A percentile compares a stretch with the other conserved stretches of the same genome.
phyloP scores from a whole-genome alignment of 1,140 invertebrate genomes.

The Pantala flavescens region DNA sequence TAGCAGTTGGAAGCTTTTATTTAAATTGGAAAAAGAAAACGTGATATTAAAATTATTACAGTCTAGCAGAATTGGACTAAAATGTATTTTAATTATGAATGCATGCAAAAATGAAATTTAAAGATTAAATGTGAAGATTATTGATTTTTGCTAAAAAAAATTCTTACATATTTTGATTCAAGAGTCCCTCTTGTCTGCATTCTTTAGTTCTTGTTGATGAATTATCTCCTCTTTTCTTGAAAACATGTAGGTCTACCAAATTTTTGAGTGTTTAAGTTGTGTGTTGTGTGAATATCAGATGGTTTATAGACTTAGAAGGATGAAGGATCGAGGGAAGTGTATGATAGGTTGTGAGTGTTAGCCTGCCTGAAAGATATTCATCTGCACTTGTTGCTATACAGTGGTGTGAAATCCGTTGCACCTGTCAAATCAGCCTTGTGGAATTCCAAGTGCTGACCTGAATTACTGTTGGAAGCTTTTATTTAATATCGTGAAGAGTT shows the following conservation, averaged over 20 bases:
- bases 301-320: too few relatives aligned
- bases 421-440: not conserved
- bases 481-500: not conserved
- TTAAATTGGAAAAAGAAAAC: not conserved
- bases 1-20: slow-evolving; percentile 1
- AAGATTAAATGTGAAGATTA: not conserved
- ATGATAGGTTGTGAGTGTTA: too few relatives aligned
- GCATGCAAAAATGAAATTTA: not conserved
- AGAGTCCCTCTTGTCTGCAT: too few relatives aligned
- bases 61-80: not conserved
- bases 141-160: not conserved
- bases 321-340: too few relatives aligned
- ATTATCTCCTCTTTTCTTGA: too few relatives aligned
- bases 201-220: too few relatives aligned
- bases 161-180: too few relatives aligned
- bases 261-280: too few relatives aligned
- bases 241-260: too few relatives aligned
- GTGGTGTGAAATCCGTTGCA: not conserved
- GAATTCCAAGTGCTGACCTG: not conserved
- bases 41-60: not conserved
- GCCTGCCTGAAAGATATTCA: not conserved
- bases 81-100: not conserved
- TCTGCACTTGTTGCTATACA: not conserved
- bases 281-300: too few relatives aligned
- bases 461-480: not conserved